These are phyloP conservation scores for Grammomys surdaster DNA, from an alignment of 2,113 vertebrate genomes.

Conservation along the genomic window DNA sequence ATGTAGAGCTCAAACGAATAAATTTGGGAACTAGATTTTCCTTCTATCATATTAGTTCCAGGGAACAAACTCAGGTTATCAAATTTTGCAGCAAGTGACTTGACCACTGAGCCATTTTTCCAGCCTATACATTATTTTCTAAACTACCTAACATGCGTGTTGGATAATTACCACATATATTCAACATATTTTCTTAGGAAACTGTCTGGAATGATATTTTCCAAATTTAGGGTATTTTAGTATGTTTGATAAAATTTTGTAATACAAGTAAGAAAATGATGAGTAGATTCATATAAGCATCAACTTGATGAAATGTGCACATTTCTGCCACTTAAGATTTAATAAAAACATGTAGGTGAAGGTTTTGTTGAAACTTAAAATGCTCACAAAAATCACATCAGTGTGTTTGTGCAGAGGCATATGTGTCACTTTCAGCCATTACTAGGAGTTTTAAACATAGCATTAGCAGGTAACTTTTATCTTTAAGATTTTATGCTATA, in stretches of 20 bases:
- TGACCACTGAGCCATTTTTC: not conserved
- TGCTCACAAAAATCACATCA: not conserved
- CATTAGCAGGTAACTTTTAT: not conserved
- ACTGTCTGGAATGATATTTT: not conserved
- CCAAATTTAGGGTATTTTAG: not conserved
- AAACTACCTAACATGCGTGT: not conserved
- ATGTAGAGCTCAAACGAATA: not conserved
- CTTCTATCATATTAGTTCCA: not conserved
- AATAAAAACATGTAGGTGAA: not conserved
- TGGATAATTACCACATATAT: not conserved
- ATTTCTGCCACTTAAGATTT: not conserved
- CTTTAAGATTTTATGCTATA: conserved; percentile 9
- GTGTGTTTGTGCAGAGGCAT: not conserved
- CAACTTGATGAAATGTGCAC: not conserved
- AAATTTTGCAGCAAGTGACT: not conserved
- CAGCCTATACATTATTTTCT: not conserved
- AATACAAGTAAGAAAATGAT: not conserved
- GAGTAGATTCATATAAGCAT: not conserved
- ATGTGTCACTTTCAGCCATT: not conserved
- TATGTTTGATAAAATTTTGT: not conserved
- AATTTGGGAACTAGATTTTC: not conserved
- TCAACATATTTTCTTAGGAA: not conserved
- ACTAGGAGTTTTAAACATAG: conserved; percentile 4
- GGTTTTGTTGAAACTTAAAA: not conserved
- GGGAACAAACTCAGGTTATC: not conserved